Base-by-base conservation (phyloP, 2,113 vertebrate species). In the Labeo catla region DNA sequence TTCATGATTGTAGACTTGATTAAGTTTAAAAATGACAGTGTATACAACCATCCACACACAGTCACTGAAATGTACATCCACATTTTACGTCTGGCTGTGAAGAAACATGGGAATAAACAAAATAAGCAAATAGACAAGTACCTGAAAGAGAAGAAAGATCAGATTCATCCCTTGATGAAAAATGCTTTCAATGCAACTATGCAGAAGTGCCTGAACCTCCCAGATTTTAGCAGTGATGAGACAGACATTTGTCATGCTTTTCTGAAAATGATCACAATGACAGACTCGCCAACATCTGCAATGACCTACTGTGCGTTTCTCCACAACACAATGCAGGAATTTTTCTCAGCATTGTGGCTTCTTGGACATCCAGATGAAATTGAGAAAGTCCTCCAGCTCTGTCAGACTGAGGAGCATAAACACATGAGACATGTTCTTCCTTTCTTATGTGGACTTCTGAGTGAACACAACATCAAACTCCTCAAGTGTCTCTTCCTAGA, bases 321-420 rank as follows among this genome's bases (percentile, higher is more conserved):
- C 23, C 90, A 91, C 63, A 88, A 85, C 79, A 91, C 87, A 54
- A 73, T 91, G 74, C 90, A 91, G 87, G 90, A 91, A n/a, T 91
- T 89, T 23, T 89, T 87, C 65, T 86, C 83, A 28, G 90, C 85
- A 12, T 36, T 91, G 66, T 90, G 86, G 86, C 86, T 90, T 19
- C 65, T 87, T 80, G 76, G 43, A 12, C 81, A 86, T 80, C 86
- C 79, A 63, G 63, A 12, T 21, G 49, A 78, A 19, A 89, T 87
- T 70, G 88, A 78, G 23, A 49, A 59, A 4, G 68, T 90, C 36
- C 81, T 90, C 6, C 50, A 87, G 12, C 10, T 50, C 13, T 86
- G 84, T 79, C 6, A 57, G 49, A 89, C 76, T 19, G 84, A 86
- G 12, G 66, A 87, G 21, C n/a, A 50, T 61, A 88, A 89, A 76